Evolutionary conservation across 2,888 invertebrate genomes (phyloP).

Genomic region (Schizaphis graminum): DNA sequence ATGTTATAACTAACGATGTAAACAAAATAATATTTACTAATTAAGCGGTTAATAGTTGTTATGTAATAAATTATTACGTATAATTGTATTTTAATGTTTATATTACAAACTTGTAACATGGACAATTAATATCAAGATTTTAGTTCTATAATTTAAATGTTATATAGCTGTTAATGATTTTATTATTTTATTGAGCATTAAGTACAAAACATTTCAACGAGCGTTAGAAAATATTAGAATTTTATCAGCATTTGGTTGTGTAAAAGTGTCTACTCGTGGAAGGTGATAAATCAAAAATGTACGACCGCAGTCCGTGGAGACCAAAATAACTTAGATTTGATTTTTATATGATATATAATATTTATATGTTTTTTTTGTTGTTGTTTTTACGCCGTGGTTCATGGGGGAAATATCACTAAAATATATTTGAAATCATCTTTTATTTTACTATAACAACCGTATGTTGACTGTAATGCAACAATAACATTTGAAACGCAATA

Average conservation of each 20-base stretch:
- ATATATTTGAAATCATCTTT: neutral
- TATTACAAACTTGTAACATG: neutral
- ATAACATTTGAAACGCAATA: neutral
- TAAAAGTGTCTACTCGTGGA: neutral
- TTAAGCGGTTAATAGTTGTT: neutral
- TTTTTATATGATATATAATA: neutral
- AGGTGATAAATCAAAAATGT: constrained; percentile 28
- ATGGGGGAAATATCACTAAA: constrained; percentile 10
- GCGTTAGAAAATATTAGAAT: constrained; percentile 20
- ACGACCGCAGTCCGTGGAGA: constrained; percentile 21
- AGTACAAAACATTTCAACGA: neutral
- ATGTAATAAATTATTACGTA: neutral
- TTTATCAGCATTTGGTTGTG: neutral
- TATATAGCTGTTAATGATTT: neutral
- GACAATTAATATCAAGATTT: neutral
- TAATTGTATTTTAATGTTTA: neutral
- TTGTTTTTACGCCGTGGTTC: neutral
- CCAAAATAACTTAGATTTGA: constrained; percentile 24
- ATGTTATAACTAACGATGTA: accelerated
- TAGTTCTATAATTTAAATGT: neutral
- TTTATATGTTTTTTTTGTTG: neutral
- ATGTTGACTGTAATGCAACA: neutral
- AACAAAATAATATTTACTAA: neutral
- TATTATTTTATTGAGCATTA: neutral
- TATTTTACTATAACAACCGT: neutral